A percentile compares a stretch with the other conserved stretches of the same genome.
Evolutionary conservation across 2,113 vertebrate species (phyloP).

Genomic region (human): DNA sequence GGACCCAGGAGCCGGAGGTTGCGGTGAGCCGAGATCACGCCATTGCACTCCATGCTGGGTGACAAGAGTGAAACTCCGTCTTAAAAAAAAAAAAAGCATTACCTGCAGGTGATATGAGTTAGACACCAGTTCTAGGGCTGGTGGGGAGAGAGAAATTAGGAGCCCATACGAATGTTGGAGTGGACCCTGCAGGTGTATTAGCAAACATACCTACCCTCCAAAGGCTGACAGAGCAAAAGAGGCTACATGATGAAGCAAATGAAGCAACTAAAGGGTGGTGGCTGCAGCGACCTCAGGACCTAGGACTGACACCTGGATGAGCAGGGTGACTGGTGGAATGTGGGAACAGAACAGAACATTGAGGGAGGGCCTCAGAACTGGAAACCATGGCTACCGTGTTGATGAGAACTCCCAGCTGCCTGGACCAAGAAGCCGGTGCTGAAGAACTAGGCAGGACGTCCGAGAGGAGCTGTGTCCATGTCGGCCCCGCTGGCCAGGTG

Average conservation of each 20-base stretch:
- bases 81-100: not conserved
- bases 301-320: not conserved
- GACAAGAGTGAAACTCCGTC: too few relatives aligned
- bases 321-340: not conserved
- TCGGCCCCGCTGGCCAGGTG: rapidly evolving
- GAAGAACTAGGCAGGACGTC: too few relatives aligned
- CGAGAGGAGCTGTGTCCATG: not conserved
- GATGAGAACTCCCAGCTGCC: not conserved
- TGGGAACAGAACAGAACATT: not conserved
- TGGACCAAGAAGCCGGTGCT: rapidly evolving
- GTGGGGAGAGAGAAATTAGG: not conserved
- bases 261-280: too few relatives aligned
- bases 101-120: not conserved
- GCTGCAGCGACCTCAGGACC: not conserved
- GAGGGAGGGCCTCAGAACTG: not conserved
- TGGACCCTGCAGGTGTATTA: rapidly evolving
- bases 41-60: too few relatives aligned
- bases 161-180: not conserved
- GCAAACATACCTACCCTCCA: too few relatives aligned
- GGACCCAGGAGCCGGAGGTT: too few relatives aligned
- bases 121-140: not conserved
- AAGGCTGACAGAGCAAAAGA: too few relatives aligned
- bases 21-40: too few relatives aligned
- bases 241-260: too few relatives aligned
- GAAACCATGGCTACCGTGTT: not conserved